phyloP scores from a whole-genome alignment of 2,888 invertebrate species.

The Hypolimnas misippus region DNA sequence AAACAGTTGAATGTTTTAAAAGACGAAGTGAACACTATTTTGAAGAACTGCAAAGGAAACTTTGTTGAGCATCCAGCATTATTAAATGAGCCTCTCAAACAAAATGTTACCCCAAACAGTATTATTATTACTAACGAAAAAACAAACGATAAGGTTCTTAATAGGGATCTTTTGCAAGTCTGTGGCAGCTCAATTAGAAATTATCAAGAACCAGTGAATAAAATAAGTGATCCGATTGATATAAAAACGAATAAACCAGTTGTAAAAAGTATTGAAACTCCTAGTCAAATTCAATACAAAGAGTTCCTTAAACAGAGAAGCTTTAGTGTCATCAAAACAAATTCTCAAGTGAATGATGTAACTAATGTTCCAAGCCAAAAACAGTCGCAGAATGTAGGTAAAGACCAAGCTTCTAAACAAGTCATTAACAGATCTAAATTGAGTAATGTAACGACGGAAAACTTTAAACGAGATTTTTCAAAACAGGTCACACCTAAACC shows the following conservation, averaged over 20 bases:
- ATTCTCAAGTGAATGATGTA: background rate
- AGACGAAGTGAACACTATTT: conserved; percentile 46
- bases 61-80: background rate
- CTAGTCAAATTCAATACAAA: conserved; percentile 36
- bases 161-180: conserved; percentile 8
- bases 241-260: background rate
- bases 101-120: background rate
- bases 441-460: conserved; percentile 1
- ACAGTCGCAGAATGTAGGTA: conserved; percentile 37
- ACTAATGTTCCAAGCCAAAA: conserved; percentile 32
- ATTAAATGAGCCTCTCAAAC: conserved; percentile 6
- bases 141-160: conserved; percentile 4
- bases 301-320: conserved; percentile 34
- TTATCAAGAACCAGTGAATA: background rate
- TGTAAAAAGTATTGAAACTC: conserved; percentile 13
- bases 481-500: background rate
- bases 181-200: conserved; percentile 7
- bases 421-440: background rate
- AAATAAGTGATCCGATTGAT: background rate
- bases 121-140: background rate
- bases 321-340: background rate
- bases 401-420: conserved; percentile 34
- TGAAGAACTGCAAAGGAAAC: conserved; percentile 36
- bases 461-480: background rate
- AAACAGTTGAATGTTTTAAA: conserved; percentile 49